Evolutionary conservation across 2,113 vertebrate species (phyloP).

Genomic region (Thunnus maccoyii): DNA sequence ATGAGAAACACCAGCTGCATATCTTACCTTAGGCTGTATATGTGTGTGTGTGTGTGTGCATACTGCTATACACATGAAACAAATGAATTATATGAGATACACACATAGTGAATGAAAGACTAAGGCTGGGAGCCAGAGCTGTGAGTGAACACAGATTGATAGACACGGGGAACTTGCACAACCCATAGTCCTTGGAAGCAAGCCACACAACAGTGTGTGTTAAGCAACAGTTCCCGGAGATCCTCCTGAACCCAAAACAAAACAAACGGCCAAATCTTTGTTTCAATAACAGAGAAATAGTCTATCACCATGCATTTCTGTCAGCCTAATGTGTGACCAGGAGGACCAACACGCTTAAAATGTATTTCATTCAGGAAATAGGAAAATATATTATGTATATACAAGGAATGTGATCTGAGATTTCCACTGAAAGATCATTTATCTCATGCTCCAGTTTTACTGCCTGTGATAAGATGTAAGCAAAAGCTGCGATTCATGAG

Average conservation of each 20-base stretch:
- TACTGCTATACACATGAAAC: slow-evolving; percentile 4
- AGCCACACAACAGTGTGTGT: slow-evolving; percentile 25
- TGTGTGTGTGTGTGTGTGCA: neutral
- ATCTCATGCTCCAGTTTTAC: neutral
- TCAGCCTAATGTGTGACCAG: slow-evolving; percentile 12
- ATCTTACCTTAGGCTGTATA: neutral
- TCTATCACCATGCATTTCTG: slow-evolving; percentile 23
- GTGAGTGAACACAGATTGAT: slow-evolving; percentile 5
- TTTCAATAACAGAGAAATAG: slow-evolving; percentile 51
- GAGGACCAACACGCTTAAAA: neutral
- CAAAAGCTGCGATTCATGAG: neutral
- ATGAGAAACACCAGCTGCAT: neutral
- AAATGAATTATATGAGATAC: neutral
- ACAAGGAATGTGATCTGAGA: neutral
- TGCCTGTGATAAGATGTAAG: neutral
- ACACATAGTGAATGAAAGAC: neutral
- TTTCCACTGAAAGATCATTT: neutral
- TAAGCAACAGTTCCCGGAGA: slow-evolving; percentile 67
- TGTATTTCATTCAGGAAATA: slow-evolving; percentile 8
- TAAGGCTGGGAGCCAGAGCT: slow-evolving; percentile 7
- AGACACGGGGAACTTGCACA: slow-evolving; percentile 43
- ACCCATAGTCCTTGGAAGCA: slow-evolving; percentile 17
- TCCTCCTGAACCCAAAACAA: slow-evolving; percentile 56
- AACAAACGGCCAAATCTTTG: slow-evolving; percentile 57
- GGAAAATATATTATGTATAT: neutral